These are phyloP conservation scores for Agriopis marginaria DNA, from an alignment of 2,888 invertebrate species.

Conservation along the genomic window DNA sequence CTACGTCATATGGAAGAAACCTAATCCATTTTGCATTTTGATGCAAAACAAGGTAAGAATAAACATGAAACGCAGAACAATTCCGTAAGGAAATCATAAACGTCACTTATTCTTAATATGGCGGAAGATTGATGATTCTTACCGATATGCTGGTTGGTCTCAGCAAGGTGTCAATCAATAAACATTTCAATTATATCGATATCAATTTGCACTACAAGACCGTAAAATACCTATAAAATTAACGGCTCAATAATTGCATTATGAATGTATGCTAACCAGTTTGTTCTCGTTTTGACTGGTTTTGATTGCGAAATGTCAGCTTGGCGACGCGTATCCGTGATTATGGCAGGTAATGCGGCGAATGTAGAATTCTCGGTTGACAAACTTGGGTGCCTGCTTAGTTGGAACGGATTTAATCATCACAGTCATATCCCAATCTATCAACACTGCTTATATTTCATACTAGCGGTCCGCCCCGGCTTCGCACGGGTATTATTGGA, in stretches of 20 bases:
- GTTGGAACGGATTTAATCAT: constrained; percentile 15
- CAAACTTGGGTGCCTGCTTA: constrained; percentile 23
- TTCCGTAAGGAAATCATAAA: constrained; percentile 34
- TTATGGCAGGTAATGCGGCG: constrained; percentile 29
- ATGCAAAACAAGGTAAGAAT: too few relatives aligned
- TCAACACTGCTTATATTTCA: constrained; percentile 4
- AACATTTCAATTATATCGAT: constrained; percentile 39
- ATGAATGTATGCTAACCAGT: constrained; percentile 41
- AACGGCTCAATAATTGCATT: constrained; percentile 40
- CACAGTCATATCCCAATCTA: constrained; percentile 13
- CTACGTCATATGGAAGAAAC: too few relatives aligned
- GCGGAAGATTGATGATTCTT: constrained; percentile 36
- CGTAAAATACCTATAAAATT: constrained; percentile 46
- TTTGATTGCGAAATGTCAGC: constrained; percentile 37
- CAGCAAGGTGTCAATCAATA: constrained; percentile 42
- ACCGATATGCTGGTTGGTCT: background rate
- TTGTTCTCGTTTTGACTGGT: constrained; percentile 34
- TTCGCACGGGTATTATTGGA: too few relatives aligned
- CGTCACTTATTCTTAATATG: constrained; percentile 17
- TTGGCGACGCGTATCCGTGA: constrained; percentile 33
- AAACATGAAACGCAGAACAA: too few relatives aligned
- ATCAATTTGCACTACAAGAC: constrained; percentile 44
- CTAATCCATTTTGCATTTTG: too few relatives aligned
- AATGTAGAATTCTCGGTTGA: constrained; percentile 31
- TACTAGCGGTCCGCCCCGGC: too few relatives aligned